Conservation (phyloP, 2,797 vertebrate species). For the Phyllotis vaccarum region DNA sequence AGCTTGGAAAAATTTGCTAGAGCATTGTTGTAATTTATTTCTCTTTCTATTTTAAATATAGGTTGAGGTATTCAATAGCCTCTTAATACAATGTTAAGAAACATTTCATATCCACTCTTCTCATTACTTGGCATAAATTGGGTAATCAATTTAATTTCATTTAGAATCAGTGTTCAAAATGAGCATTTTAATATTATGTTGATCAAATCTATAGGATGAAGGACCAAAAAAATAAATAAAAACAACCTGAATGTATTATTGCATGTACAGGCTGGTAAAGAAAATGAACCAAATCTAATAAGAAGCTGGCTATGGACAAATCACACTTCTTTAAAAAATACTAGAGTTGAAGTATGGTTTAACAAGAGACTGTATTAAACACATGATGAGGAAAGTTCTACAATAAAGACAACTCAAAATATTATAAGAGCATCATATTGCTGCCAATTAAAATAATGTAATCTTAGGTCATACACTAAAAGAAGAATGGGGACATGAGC, state of each 20-base stretch:
- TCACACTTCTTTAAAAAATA: slow-evolving; percentile 23
- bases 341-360: background rate
- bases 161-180: background rate
- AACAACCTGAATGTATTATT: background rate
- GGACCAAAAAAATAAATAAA: background rate
- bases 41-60: background rate
- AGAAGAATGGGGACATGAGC: background rate
- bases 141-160: background rate
- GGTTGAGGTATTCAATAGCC: background rate
- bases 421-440: background rate
- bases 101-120: background rate
- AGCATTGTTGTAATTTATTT: background rate
- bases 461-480: background rate
- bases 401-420: slow-evolving; percentile 19
- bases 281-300: background rate
- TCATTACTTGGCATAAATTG: background rate
- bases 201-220: slow-evolving; percentile 10
- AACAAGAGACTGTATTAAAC: slow-evolving; percentile 3
- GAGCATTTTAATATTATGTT: background rate
- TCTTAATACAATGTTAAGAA: background rate
- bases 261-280: background rate
- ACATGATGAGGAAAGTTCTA: background rate
- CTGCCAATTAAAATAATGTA: background rate
- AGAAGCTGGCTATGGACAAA: background rate
- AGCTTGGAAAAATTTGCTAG: background rate